A percentile compares a stretch with the other conserved stretches of the same genome.
phyloP scores from a whole-genome alignment of 2,113 vertebrate species.

The Phrynocephalus versicolor region DNA sequence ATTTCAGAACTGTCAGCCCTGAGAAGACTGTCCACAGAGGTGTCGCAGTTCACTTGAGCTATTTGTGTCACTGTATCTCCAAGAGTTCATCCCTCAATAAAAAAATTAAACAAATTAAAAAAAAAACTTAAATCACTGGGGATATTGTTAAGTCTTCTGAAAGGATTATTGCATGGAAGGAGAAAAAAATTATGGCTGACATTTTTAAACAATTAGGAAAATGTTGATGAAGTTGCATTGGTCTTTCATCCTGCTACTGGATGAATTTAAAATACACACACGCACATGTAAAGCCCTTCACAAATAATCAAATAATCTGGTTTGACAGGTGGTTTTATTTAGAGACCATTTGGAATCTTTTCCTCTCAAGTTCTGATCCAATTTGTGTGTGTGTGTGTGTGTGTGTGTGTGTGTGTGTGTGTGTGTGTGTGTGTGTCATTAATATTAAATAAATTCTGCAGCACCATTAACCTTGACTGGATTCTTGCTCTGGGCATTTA shows the following conservation, averaged over 20 bases:
- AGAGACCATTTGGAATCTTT: constrained; percentile 83
- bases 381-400: too few relatives aligned
- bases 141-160: constrained; percentile 84
- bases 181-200: constrained; percentile 88
- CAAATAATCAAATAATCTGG: constrained; percentile 81
- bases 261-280: constrained; percentile 32
- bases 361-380: constrained; percentile 59
- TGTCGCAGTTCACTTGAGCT: constrained; percentile 81
- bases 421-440: too few relatives aligned
- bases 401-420: too few relatives aligned
- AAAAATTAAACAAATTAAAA: neutral
- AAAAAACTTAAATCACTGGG: constrained; percentile 83
- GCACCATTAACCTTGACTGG: constrained; percentile 81
- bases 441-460: constrained; percentile 82
- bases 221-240: constrained; percentile 89
- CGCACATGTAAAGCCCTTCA: constrained; percentile 58
- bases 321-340: constrained; percentile 94
- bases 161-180: constrained; percentile 91
- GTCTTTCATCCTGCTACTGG: constrained; percentile 71
- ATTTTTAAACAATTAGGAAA: constrained; percentile 88
- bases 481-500: constrained; percentile 75
- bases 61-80: constrained; percentile 83
- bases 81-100: constrained; percentile 80
- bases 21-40: constrained; percentile 86
- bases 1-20: constrained; percentile 92